These are phyloP conservation scores for Xenopus petersii DNA, from an alignment of 2,797 vertebrate species.

Conservation along the genomic window DNA sequence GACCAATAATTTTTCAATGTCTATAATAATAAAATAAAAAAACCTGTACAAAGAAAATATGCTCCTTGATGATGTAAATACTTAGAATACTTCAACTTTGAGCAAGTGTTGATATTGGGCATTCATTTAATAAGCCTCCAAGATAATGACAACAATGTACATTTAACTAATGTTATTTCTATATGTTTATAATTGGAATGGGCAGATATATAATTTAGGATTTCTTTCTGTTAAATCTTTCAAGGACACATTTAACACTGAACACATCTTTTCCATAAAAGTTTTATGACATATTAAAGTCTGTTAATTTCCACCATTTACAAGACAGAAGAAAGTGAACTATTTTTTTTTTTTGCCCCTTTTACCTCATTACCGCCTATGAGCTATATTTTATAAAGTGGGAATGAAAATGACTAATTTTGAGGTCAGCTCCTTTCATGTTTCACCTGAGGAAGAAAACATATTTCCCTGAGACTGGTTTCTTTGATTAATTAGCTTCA, in stretches of 20 bases:
- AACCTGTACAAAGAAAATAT: too few relatives aligned
- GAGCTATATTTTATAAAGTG: too few relatives aligned
- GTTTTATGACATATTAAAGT: not conserved
- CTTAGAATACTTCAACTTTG: too few relatives aligned
- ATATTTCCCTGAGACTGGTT: not conserved
- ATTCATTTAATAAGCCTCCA: not conserved
- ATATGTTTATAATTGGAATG: not conserved
- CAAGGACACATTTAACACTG: not conserved
- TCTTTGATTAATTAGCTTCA: not conserved
- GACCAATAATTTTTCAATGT: too few relatives aligned
- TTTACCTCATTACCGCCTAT: not conserved
- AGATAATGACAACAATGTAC: not conserved
- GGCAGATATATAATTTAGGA: not conserved
- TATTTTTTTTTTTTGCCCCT: too few relatives aligned
- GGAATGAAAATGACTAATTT: too few relatives aligned
- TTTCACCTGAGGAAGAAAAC: not conserved
- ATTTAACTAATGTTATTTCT: not conserved
- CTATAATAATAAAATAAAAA: too few relatives aligned
- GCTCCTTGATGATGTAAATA: too few relatives aligned
- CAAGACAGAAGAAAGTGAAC: not conserved
- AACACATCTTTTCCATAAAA: not conserved
- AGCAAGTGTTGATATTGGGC: too few relatives aligned
- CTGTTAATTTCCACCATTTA: not conserved
- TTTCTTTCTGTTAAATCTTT: not conserved
- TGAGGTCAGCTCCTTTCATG: not conserved